Base-by-base conservation (phyloP, 1,140 invertebrate genomes). In the Oscheius sp. region DNA sequence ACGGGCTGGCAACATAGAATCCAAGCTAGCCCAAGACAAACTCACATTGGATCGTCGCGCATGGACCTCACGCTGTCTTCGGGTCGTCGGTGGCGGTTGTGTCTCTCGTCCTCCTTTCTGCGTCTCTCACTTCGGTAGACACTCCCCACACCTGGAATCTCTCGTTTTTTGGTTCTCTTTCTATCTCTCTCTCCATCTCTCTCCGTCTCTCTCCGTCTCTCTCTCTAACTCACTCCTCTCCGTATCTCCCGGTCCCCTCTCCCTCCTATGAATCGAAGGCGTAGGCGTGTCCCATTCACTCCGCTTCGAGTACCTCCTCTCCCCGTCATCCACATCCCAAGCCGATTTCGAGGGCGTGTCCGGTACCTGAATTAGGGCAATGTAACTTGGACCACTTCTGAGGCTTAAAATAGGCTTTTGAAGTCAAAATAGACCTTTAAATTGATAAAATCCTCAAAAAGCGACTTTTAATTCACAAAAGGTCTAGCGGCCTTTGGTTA, bases 261-360 rank as follows among this genome's bases (percentile, higher is more conserved):
- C 36, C 82, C 74, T 66, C 77, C 77, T 10, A 35, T 49, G 13
- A 49, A 49, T 58, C 72, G 73, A 87, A 0, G 94, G 94, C 0
- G 94, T 95, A 0, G 93, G 93, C 81, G 92, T 89, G 86, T 97
- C 95, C 93, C 94, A 97, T 52, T 89, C 89, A 3, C 92, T 94
- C 78, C 87, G 88, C 78, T 89, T 89, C 29, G 36, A 31, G 23
- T 71, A 23, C 31, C 35, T 36, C 18, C 34, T 42, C 73, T 91
- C 90, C 77, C 88, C 86, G 26, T 93, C 91, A 32, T 71, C 69
- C n/a, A 45, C 36, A 83, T 97, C 93, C 94, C 94, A 97, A 10
- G 89, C 89, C 45, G 91, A 90, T 82, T 89, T 90, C 4, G 86
- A 87, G 46, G 86, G 86, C 3, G 87, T 87, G 62, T 86, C 85